Evolutionary conservation across 2,888 invertebrate genomes (phyloP).

Genomic region (Nemotelus nigrinus): DNA sequence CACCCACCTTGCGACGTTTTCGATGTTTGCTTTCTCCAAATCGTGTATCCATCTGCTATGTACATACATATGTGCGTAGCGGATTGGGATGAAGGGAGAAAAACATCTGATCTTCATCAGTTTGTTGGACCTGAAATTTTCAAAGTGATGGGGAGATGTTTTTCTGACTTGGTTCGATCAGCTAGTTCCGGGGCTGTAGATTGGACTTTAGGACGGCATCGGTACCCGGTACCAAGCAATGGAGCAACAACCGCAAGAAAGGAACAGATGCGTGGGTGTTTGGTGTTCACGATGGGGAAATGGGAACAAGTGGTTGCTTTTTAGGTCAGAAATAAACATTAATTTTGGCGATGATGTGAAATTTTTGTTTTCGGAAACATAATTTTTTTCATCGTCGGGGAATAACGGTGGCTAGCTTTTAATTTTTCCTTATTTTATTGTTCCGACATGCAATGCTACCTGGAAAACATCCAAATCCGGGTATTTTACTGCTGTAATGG

Average conservation of each 20-base stretch:
- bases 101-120: slow-evolving; percentile 5
- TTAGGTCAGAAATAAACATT: slow-evolving; percentile 36
- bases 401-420: slow-evolving; percentile 3
- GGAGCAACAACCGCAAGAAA: slow-evolving; percentile 1
- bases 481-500: background rate
- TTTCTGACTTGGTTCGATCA: background rate
- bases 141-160: slow-evolving; percentile 13
- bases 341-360: slow-evolving; percentile 24
- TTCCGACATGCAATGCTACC: background rate
- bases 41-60: too few relatives aligned
- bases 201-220: background rate
- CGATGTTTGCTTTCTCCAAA: slow-evolving; percentile 38
- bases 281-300: background rate
- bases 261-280: background rate
- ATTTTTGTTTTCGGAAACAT: slow-evolving; percentile 8
- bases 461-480: slow-evolving; percentile 14
- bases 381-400: slow-evolving; percentile 16
- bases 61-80: background rate
- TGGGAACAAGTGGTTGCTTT: slow-evolving; percentile 36
- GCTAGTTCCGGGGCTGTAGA: background rate
- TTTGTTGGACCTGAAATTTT: background rate
- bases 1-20: slow-evolving; percentile 2
- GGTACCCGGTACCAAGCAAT: background rate
- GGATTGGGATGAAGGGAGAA: background rate
- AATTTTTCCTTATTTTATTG: slow-evolving; percentile 7